Base-by-base conservation (phyloP, 64 coral and sea anemone species). In the Dendrophyllia cribrosa region DNA sequence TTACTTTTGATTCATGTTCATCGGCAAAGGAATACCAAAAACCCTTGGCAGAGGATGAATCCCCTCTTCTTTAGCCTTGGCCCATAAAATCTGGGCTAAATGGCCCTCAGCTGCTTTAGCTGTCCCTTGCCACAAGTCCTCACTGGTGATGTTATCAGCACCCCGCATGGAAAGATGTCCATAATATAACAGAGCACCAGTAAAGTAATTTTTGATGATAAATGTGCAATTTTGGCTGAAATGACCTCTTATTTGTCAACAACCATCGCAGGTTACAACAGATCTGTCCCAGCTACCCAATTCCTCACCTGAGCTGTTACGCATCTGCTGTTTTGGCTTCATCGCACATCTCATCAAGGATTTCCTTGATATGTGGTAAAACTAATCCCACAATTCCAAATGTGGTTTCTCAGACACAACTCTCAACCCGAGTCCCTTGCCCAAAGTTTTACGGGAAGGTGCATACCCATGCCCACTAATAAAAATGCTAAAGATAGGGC, bases 401-500 rank as follows among this genome's bases (percentile, higher is more conserved):
- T 78, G 87, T n/a, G 70, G 71, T 4, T 87, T 87, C 1, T 87
- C 82, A 7, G 91, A 77, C 11, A 87, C 1, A 77, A 85, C 10
- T 14, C 59, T 70, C 82, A 93, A 65, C 20, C 72, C 61, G 20
- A 93, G 34, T 53, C 73, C 74, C 83, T 21, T 86, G 45, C 82
- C 81, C 82, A 93, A n/a, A 17, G 81, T 93, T 79, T 79, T 93
- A 4, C n/a, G 1, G 70, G 70, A 87, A 19, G 43, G 49, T 11
- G 72, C 59, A 75, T 77, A 93, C 5, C 63, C 83, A 92, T 92
- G 69, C 24, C 90, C 82, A 65, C 81, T 82, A 21, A 92, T 67
- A 85, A 84, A 92, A 85, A 93, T 9, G 60, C 82, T 77, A 83
- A 91, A 7, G 78, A 93, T 44, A 93, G 74, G 59, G 91, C 72